phyloP scores from a whole-genome alignment of 2,113 vertebrate species.

The Ginglymostoma cirratum region DNA sequence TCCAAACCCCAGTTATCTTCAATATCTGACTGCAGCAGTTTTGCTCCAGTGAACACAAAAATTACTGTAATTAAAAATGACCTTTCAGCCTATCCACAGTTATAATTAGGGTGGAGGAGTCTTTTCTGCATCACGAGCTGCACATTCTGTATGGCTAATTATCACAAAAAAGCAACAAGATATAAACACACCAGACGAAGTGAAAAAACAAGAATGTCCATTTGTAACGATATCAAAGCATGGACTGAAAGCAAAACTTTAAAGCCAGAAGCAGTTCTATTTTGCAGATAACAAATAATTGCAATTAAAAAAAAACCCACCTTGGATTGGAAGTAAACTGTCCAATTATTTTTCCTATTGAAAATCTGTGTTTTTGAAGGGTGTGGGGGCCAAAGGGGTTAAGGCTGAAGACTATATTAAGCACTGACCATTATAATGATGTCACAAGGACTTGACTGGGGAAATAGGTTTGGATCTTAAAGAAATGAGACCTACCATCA shows the following conservation, averaged over 20 bases:
- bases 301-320: background rate
- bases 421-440: too few relatives aligned
- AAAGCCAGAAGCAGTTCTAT: background rate
- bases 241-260: background rate
- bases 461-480: too few relatives aligned
- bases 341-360: background rate
- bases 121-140: background rate
- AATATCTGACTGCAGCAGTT: slow-evolving; percentile 8
- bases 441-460: too few relatives aligned
- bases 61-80: slow-evolving; percentile 14
- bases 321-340: background rate
- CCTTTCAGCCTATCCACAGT: slow-evolving; percentile 29
- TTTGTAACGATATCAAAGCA: background rate
- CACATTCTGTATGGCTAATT: background rate
- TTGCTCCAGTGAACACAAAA: slow-evolving; percentile 20
- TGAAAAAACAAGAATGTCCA: background rate
- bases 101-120: slow-evolving; percentile 13
- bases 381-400: too few relatives aligned
- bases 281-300: background rate
- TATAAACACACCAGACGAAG: slow-evolving; percentile 16
- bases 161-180: slow-evolving; percentile 10
- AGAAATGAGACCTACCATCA: too few relatives aligned
- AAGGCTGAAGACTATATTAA: too few relatives aligned
- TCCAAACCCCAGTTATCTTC: background rate
- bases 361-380: background rate